phyloP scores from a whole-genome alignment of 2,797 vertebrate genomes.

The Chaenodraco wilsoni region DNA sequence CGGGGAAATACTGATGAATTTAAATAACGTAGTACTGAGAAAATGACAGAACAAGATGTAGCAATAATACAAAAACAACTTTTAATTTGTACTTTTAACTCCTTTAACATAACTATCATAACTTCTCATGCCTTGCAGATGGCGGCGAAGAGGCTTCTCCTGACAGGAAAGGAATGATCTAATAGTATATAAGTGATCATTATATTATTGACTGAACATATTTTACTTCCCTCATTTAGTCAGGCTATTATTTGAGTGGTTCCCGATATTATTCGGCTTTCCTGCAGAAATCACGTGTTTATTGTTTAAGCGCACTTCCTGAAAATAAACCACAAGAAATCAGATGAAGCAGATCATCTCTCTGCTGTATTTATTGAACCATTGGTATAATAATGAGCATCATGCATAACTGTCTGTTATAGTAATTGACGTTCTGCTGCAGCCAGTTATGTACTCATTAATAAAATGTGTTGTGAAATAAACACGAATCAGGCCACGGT shows the following conservation, averaged over 20 bases:
- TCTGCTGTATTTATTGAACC: conserved; percentile 8
- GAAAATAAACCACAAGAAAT: not conserved
- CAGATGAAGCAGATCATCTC: no score
- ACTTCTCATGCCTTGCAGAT: conserved; percentile 6
- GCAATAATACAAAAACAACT: not conserved
- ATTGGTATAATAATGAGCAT: not conserved
- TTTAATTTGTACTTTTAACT: not conserved
- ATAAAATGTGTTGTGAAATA: conserved; percentile 24
- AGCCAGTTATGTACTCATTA: conserved; percentile 1
- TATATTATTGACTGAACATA: conserved; percentile 14
- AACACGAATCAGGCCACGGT: conserved; percentile 8
- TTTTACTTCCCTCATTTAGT: conserved; percentile 28
- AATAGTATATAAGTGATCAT: conserved; percentile 24
- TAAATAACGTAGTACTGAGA: not conserved
- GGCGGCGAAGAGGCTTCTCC: conserved; percentile 29
- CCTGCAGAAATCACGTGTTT: not conserved
- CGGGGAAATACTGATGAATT: conserved; percentile 5
- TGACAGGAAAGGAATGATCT: conserved; percentile 6
- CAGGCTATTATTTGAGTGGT: conserved; percentile 6
- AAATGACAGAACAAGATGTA: conserved; percentile 1
- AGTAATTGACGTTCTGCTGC: not conserved
- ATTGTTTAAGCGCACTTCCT: not conserved
- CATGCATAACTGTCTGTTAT: not conserved
- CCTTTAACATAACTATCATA: conserved; percentile 2
- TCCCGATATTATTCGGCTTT: not conserved